A percentile compares a stretch with the other conserved stretches of the same genome.
phyloP scores from a whole-genome alignment of 2,797 vertebrate species.

The Schizothorax lantsangensis region DNA sequence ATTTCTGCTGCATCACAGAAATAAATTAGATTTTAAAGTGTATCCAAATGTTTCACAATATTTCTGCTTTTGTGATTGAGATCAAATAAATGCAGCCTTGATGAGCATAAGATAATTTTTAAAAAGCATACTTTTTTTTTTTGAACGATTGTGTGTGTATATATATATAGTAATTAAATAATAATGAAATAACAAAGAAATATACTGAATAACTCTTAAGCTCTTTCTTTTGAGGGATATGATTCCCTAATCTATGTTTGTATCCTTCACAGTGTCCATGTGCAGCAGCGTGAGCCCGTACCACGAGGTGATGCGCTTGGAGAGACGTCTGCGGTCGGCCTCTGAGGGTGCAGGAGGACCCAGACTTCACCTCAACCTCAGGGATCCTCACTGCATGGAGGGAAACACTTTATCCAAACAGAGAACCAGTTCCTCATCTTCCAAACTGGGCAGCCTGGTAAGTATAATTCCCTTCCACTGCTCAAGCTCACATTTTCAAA shows the following conservation, averaged over 20 bases:
- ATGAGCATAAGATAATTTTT: background rate
- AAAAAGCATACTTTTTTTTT: no score
- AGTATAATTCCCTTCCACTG: conserved; percentile 55
- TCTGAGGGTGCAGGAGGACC: conserved; percentile 95
- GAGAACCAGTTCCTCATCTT: conserved; percentile 91
- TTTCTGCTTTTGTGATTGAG: background rate
- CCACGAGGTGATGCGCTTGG: conserved; percentile 88
- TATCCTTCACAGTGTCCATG: conserved; percentile 79
- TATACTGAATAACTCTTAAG: background rate
- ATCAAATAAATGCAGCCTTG: background rate
- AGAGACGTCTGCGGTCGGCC: conserved; percentile 91
- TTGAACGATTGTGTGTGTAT: no score
- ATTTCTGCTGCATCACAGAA: background rate
- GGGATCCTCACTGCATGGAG: conserved; percentile 84
- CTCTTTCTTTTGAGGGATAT: background rate
- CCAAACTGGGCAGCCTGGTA: conserved; percentile 98
- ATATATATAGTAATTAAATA: no score
- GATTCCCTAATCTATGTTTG: background rate
- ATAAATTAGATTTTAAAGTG: background rate
- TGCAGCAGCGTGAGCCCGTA: conserved; percentile 90
- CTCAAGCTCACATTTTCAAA: background rate
- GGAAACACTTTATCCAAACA: conserved; percentile 85
- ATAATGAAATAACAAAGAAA: background rate
- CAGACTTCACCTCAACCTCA: conserved; percentile 87
- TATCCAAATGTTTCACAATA: background rate